These are phyloP conservation scores for Phodopus roborovskii DNA, from an alignment of 2,113 vertebrate species.

Conservation along the genomic window DNA sequence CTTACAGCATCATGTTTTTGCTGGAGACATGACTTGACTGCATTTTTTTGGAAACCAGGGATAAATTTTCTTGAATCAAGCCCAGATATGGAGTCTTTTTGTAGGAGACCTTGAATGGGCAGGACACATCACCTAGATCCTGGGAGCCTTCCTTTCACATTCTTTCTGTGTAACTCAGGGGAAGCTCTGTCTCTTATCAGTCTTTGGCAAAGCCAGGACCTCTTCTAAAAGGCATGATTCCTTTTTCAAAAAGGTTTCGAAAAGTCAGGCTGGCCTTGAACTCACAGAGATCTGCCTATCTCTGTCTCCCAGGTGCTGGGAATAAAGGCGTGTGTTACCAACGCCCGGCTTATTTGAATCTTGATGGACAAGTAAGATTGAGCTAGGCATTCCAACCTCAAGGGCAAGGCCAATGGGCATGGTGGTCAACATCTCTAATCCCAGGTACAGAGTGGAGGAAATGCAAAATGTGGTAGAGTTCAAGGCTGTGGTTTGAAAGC, in stretches of 20 bases:
- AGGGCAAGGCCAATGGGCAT: too few species aligned
- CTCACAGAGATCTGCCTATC: too few species aligned
- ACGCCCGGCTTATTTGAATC: neutral
- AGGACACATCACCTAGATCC: neutral
- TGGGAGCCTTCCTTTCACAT: neutral
- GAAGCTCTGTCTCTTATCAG: neutral
- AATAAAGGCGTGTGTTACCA: too few species aligned
- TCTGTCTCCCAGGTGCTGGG: too few species aligned
- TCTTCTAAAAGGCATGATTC: neutral
- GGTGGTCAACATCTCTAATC: neutral
- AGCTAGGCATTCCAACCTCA: neutral
- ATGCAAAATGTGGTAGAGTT: neutral
- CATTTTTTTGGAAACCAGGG: neutral
- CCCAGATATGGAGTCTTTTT: neutral
- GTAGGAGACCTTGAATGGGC: neutral
- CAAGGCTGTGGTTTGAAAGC: neutral
- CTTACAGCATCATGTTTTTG: neutral
- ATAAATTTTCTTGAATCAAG: slow-evolving; percentile 31
- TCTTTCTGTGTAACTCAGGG: neutral
- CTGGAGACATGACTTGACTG: neutral
- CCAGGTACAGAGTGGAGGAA: neutral
- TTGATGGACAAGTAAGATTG: neutral
- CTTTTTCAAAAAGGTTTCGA: too few species aligned
- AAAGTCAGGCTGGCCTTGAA: too few species aligned
- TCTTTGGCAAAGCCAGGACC: neutral